Percentiles rank a stretch among this genome's conserved stretches.
Evolutionary conservation across 2,888 invertebrate species (phyloP).

Genomic region (Subacronicta megacephala): DNA sequence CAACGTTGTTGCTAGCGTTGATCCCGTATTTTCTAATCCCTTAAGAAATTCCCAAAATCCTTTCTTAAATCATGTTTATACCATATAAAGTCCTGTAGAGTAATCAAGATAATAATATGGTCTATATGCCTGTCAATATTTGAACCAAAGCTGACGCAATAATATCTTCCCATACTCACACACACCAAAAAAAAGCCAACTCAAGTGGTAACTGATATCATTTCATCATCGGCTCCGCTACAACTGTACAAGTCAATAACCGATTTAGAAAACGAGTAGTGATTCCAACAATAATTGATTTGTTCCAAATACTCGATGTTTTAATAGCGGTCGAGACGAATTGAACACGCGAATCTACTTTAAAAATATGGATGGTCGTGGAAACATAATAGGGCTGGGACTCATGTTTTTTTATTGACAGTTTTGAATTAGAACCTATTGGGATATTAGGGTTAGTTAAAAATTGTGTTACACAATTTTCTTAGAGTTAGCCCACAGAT

Average conservation of each 20-base stretch:
- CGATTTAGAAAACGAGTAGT: constrained; percentile 44
- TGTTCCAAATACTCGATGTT: constrained; percentile 45
- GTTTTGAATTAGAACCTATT: neutral
- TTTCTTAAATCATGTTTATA: too few relatives aligned
- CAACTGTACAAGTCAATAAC: constrained; percentile 43
- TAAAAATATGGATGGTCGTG: constrained; percentile 16
- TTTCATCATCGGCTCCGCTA: constrained; percentile 15
- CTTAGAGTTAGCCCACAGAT: too few relatives aligned
- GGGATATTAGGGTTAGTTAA: too few relatives aligned
- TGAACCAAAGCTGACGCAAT: too few relatives aligned
- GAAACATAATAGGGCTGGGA: neutral
- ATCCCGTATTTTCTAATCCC: too few relatives aligned
- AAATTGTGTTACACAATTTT: too few relatives aligned
- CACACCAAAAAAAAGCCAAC: constrained; percentile 2
- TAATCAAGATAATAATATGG: too few relatives aligned
- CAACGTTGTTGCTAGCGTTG: neutral
- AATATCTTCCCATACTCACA: too few relatives aligned
- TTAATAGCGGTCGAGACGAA: constrained; percentile 33
- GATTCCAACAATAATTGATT: constrained; percentile 39
- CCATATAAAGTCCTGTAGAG: too few relatives aligned
- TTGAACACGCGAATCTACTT: constrained; percentile 25
- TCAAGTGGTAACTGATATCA: neutral
- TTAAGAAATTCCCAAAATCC: too few relatives aligned
- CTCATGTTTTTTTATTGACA: neutral
- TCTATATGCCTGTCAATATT: too few relatives aligned